Base-by-base conservation (phyloP, 1,140 invertebrate species). In the Thaumetopoea pityocampa region DNA sequence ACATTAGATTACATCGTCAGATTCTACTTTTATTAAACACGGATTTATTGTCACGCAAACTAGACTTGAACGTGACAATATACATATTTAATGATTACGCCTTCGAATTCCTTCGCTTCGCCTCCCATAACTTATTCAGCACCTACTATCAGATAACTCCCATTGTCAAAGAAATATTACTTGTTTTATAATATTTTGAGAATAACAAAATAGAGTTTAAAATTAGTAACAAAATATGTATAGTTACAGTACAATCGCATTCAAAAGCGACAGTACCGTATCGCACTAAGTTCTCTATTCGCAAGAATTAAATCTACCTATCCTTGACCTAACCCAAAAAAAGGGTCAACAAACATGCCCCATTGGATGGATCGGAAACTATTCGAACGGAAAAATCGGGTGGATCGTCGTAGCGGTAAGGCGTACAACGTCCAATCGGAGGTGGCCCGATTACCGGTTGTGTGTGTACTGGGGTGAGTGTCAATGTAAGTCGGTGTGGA, bases 341-440 rank as follows among this genome's bases (percentile, higher is more conserved):
- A 48, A 56, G n/a, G 69, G 65, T 72, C 70, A 78, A 54, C 55
- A 62, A 57, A 66, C 50, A 27, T 41, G 56, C 50, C 50, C 68
- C 51, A 59, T 55, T 50, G 56, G 67, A 67, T 65, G 59, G 51
- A 70, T 69, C 63, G 56, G 63, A 62, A 71, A 72, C 76, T 76
- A 80, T 67, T 66, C 76, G 68, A 67, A 67, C 57, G 70, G 72
- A 80, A 80, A 77, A 77, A 76, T 79, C 68, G 61, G 60, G 66
- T 52, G 37, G 18, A 18, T 29, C 36, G 49, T 23, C 49, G 49
- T 34, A 52, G 53, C 57, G 61, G 47, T 62, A 69, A 64, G 63
- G 58, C 51, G 52, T 65, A 42, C 53, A 37, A 42, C 52, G 51
- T 34, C 61, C 59, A 65, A 16, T 43, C 37, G 59, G 40, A 30